These are phyloP conservation scores for Psococerastis gibbosa DNA, from an alignment of 2,888 invertebrate genomes.

Conservation along the genomic window DNA sequence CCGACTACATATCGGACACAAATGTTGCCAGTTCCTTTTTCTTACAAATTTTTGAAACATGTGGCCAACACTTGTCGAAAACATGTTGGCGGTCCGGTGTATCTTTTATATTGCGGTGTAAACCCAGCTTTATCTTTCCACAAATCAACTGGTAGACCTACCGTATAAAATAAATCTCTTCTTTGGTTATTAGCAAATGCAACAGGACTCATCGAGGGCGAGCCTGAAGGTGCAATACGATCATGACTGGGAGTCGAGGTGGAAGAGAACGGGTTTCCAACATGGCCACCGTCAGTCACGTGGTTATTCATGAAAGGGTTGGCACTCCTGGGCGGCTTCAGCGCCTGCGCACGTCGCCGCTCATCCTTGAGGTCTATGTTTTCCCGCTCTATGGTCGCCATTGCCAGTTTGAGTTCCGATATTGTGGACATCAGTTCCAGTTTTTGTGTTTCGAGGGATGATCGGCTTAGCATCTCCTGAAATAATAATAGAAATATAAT, in stretches of 20 bases:
- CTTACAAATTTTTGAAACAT: too few species aligned
- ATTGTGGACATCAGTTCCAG: conserved; percentile 83
- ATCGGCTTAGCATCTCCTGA: conserved; percentile 71
- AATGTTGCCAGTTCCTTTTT: too few species aligned
- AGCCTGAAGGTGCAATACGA: neutral
- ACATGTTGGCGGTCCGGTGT: too few species aligned
- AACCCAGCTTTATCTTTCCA: too few species aligned
- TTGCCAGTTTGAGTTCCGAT: conserved; percentile 75
- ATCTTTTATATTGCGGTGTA: too few species aligned
- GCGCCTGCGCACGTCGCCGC: conserved; percentile 23
- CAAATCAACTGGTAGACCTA: neutral
- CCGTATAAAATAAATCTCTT: conserved; percentile 2
- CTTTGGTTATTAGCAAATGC: neutral
- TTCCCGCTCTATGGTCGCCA: conserved; percentile 72
- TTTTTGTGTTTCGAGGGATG: conserved; percentile 85
- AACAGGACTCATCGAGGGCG: conserved; percentile 2
- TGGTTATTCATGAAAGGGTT: conserved; percentile 22
- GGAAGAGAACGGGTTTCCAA: conserved; percentile 19
- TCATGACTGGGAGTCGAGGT: conserved; percentile 1
- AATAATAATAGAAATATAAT: conserved; percentile 15
- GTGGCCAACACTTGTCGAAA: too few species aligned
- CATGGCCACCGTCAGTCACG: conserved; percentile 20
- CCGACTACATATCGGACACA: too few species aligned
- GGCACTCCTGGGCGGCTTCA: conserved; percentile 23
- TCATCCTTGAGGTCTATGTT: conserved; percentile 50